Percentiles rank a stretch among this genome's conserved stretches.
phyloP scores from a whole-genome alignment of 2,888 invertebrate species.

The Synanthedon formicaeformis region DNA sequence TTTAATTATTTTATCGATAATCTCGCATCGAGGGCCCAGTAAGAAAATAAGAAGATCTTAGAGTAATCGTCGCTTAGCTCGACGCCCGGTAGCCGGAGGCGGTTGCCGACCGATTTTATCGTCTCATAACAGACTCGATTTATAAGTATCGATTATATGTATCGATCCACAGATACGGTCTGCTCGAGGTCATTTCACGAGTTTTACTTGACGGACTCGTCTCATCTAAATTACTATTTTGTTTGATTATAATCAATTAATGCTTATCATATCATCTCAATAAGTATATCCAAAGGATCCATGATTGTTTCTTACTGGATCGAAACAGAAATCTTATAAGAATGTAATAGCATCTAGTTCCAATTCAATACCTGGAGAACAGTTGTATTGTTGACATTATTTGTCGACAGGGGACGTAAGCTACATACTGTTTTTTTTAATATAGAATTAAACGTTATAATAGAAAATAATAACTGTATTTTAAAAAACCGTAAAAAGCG shows the following conservation, averaged over 20 bases:
- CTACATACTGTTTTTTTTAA: no score
- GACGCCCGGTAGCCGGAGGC: conserved; percentile 69
- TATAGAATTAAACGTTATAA: no score
- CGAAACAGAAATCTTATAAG: no score
- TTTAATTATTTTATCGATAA: conserved; percentile 72
- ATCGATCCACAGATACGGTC: conserved; percentile 50
- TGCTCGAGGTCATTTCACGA: conserved; percentile 59
- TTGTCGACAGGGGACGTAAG: no score
- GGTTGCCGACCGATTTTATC: conserved; percentile 61
- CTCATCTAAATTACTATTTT: conserved; percentile 29
- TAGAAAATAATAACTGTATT: no score
- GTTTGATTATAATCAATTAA: conserved; percentile 22
- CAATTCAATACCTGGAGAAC: no score
- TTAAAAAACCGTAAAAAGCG: no score
- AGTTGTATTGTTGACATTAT: no score
- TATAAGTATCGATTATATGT: conserved; percentile 69
- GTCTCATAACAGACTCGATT: conserved; percentile 68
- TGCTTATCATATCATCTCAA: background rate
- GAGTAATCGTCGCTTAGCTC: conserved; percentile 67
- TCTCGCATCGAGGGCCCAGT: conserved; percentile 56
- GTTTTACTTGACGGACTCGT: conserved; percentile 35
- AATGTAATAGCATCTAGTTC: no score
- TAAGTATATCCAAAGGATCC: no score
- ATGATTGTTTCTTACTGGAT: no score
- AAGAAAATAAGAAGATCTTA: conserved; percentile 54